These are phyloP conservation scores for Sialis lutaria DNA, from an alignment of 2,888 invertebrate species.

Conservation along the genomic window DNA sequence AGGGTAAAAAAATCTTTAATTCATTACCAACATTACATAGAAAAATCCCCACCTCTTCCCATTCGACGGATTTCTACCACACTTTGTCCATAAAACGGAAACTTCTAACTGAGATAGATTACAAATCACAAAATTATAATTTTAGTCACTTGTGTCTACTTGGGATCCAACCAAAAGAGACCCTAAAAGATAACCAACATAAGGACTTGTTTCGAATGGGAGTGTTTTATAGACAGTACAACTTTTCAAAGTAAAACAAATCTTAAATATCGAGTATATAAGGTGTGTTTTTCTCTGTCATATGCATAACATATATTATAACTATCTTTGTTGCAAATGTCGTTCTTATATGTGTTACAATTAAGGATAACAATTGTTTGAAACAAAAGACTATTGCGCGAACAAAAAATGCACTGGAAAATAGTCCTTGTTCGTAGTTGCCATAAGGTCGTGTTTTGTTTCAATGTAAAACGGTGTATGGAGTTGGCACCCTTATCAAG, in stretches of 20 bases:
- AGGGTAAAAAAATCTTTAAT: background rate
- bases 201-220: no score
- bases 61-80: background rate
- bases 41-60: background rate
- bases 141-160: constrained; percentile 6
- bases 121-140: constrained; percentile 5
- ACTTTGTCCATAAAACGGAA: background rate
- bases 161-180: constrained; percentile 6
- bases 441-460: constrained; percentile 8
- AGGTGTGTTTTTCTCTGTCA: no score
- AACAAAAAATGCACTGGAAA: background rate
- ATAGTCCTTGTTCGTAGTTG: background rate
- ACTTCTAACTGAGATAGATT: constrained; percentile 2
- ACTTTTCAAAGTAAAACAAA: no score
- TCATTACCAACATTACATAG: background rate
- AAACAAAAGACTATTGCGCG: background rate
- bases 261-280: no score
- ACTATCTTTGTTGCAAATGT: background rate
- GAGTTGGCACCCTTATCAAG: background rate
- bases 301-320: no score
- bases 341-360: background rate
- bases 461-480: background rate
- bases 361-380: background rate
- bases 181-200: background rate
- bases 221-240: no score